Evolutionary conservation across 2,888 invertebrate species (phyloP), one percentile per base, ranked within the genome.

Genomic region (Toxonevra muliebris): DNA sequence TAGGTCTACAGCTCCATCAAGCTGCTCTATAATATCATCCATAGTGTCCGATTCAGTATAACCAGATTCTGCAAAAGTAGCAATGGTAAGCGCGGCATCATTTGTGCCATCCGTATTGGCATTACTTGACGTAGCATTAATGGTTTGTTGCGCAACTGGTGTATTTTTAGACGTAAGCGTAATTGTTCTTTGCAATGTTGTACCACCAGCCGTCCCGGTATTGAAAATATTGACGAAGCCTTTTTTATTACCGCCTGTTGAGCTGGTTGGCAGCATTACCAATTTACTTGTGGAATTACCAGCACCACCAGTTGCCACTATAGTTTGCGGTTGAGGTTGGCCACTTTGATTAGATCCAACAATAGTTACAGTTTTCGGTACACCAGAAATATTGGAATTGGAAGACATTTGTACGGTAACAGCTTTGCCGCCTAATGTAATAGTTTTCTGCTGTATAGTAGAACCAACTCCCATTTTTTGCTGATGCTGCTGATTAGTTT

Each of bases 381-480:
- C 87, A 20, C 87, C 87, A 13, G 74, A 68, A 77, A 70, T 86
- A 19, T 88, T 87, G 1, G 79, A 61, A 67, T 75, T 79, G 1
- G 81, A 73, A 15, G 90, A 88, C 87, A 92, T 89, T 83, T 91
- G 90, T 52, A 92, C 88, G 1, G 92, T 92, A 2, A 92, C 89
- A 17, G 91, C 90, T 82, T 92, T 92, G 0, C 92, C 92, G 9
- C 91, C 89, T 70, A 91, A 87, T 68, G 90, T 90, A 40, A 90
- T 88, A 30, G 90, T 88, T 78, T 90, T 90, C 84, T 89, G 84
- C 42, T 89, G 83, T 12, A 83, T 73, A 11, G 75, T 72, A 4
- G 74, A 62, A n/a, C 65, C 67, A 1, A 71, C 60, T 60, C 57
- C 65, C 1, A 74, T 48, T 60, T 78, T 79, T 48, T 82, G 80